phyloP scores from a whole-genome alignment of 2,888 invertebrate species.

The Neuroscelio doddi region DNA sequence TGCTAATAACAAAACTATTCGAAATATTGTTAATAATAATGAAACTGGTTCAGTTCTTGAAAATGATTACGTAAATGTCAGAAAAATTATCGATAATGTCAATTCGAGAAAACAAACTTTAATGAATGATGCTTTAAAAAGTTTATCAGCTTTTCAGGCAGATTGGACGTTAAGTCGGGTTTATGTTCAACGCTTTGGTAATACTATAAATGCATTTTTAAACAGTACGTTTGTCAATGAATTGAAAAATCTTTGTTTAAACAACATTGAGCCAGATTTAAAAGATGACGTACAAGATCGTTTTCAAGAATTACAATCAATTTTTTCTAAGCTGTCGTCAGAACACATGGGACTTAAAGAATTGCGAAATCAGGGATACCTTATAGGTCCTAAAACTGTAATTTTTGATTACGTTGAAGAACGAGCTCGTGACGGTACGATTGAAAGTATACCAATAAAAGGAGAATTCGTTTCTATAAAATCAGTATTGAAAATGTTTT shows the following conservation, averaged over 20 bases:
- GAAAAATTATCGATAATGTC: too few species aligned
- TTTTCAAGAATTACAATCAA: conserved; percentile 21
- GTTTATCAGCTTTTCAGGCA: conserved; percentile 13
- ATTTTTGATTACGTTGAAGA: conserved; percentile 16
- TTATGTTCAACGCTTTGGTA: conserved; percentile 14
- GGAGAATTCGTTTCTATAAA: conserved; percentile 9
- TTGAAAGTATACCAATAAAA: conserved; percentile 13
- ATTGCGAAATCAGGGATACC: conserved; percentile 8
- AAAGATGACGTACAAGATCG: conserved; percentile 13
- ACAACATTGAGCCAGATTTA: not conserved
- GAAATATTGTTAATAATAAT: not conserved
- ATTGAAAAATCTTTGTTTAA: conserved; percentile 17
- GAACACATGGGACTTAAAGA: conserved; percentile 24
- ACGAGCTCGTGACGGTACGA: not conserved
- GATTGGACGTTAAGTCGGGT: too few species aligned
- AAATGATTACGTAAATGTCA: too few species aligned
- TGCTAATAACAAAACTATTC: not conserved
- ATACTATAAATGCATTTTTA: conserved; percentile 10
- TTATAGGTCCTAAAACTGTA: conserved; percentile 16
- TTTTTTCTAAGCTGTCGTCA: conserved; percentile 11
- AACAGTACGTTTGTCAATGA: conserved; percentile 11
- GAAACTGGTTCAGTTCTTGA: not conserved
- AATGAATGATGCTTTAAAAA: conserved; percentile 14
- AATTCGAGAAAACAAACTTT: not conserved
- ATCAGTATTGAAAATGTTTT: conserved; percentile 1